A percentile compares a stretch with the other conserved stretches of the same genome.
Evolutionary conservation across 2,888 invertebrate species (phyloP).

Genomic region (Meloe dianella): DNA sequence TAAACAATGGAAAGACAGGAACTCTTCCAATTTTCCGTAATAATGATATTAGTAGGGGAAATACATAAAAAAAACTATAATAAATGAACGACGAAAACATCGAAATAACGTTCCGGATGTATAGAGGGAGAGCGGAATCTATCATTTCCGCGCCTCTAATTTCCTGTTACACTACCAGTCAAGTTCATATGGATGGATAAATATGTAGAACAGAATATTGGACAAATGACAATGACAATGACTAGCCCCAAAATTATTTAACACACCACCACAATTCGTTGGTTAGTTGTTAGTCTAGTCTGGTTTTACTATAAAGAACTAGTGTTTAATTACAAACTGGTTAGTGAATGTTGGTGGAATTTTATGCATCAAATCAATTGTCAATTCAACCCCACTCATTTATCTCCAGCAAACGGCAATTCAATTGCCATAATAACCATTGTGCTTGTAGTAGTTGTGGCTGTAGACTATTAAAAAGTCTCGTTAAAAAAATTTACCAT

Average conservation of each 20-base stretch:
- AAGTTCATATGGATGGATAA: not conserved
- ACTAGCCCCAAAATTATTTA: not conserved
- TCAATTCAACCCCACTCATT: not conserved
- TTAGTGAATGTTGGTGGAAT: not conserved
- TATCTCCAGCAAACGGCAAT: not conserved
- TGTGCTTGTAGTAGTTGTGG: not conserved
- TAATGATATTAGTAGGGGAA: not conserved
- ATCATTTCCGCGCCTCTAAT: not conserved
- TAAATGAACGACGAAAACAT: not conserved
- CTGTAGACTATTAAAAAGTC: not conserved
- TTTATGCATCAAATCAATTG: not conserved
- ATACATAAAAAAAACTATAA: not conserved
- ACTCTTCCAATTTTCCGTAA: not conserved
- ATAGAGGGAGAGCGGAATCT: not conserved
- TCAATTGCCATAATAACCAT: not conserved
- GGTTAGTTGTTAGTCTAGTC: not conserved
- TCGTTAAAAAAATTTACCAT: conserved; percentile 17
- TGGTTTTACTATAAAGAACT: not conserved
- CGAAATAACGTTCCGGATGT: not conserved
- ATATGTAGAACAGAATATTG: not conserved
- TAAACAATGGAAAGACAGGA: not conserved
- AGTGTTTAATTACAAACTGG: not conserved
- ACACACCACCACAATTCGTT: not conserved
- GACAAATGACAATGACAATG: conserved; percentile 2
- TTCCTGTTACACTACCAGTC: not conserved